Base-by-base conservation (phyloP, 2,113 vertebrate genomes). In the Ancistrus triradiatus region DNA sequence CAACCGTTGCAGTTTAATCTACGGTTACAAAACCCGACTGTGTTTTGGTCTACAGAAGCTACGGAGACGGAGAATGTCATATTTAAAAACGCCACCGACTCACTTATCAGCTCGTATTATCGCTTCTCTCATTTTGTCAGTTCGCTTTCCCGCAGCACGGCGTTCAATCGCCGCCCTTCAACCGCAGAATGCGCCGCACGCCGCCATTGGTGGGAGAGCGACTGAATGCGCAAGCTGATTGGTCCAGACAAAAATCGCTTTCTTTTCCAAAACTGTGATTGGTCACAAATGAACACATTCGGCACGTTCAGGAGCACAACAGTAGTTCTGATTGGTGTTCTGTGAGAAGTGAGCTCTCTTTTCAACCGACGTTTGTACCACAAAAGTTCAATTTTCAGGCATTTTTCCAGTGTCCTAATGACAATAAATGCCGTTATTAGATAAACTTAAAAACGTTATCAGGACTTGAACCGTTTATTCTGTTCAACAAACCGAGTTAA, bases 111-210 rank as follows among this genome's bases (percentile, higher is more conserved):
- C 63, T 74, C 51, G 72, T 64, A 55, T 46, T 37, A 37, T 71
- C 60, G 49, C 68, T 72, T 75, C 76, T 33, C 77, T 82, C 86
- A 87, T 88, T 73, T 78, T 67, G 63, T 57, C 68, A 50, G 52
- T 70, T 70, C 57, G 72, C 25, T 40, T 53, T 27, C 31, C 71
- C 77, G 83, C 82, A 80, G 81, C 75, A 73, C 58, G 68, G 64
- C 55, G 51, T 58, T 22, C 64, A 55, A 69, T 22, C 68, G 7
- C 52, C 68, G 19, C 49, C 68, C 65, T 27, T 59, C 55, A 64
- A 65, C 40, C 24, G 61, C 44, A 57, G 27, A 65, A 44, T 65
- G 59, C 61, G 21, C 60, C 64, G 71, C 51, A 57, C 14, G 3
- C 15, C 31, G 10, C 40, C 18, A 73, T 76, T 76, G 47, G 71